Evolutionary conservation across 1,140 invertebrate genomes (phyloP).

Genomic region (Araneus ventricosus): DNA sequence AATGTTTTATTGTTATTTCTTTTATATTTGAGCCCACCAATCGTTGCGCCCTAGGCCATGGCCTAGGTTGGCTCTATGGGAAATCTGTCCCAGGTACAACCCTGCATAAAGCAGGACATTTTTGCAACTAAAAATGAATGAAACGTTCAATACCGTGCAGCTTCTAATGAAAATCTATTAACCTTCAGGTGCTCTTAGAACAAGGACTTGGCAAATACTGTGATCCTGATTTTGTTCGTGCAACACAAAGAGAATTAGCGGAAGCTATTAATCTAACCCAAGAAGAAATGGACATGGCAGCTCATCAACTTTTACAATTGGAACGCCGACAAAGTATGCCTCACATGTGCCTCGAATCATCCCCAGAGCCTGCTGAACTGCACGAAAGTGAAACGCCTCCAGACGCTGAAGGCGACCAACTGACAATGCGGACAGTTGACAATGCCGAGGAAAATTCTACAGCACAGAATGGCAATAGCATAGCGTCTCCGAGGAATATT

Average conservation of each 20-base stretch:
- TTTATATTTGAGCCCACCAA: too few species aligned
- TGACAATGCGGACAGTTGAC: conserved; percentile 23
- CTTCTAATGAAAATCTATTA: too few species aligned
- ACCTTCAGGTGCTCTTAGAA: conserved; percentile 90
- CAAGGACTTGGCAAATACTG: conserved; percentile 94
- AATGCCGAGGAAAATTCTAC: conserved; percentile 4
- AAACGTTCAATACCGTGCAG: too few species aligned
- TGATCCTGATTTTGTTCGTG: conserved; percentile 94
- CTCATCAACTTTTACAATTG: conserved; percentile 84
- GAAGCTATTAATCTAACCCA: conserved; percentile 97
- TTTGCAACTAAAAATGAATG: too few species aligned
- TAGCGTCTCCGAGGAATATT: conserved; percentile 28
- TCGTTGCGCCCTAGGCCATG: too few species aligned
- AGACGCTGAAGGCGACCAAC: conserved; percentile 4
- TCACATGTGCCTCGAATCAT: conserved; percentile 70
- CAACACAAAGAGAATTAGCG: conserved; percentile 95
- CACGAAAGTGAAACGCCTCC: conserved; percentile 3
- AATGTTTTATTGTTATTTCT: too few species aligned
- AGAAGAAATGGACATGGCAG: conserved; percentile 95
- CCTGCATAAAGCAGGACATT: too few species aligned
- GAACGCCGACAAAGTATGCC: conserved; percentile 77
- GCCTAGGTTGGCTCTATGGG: too few species aligned
- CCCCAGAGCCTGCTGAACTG: conserved; percentile 48
- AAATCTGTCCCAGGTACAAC: too few species aligned
- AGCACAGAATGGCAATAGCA: conserved; percentile 33